Evolutionary conservation across 1,140 invertebrate genomes (phyloP).

Genomic region (Dolichoris vasculosae): DNA sequence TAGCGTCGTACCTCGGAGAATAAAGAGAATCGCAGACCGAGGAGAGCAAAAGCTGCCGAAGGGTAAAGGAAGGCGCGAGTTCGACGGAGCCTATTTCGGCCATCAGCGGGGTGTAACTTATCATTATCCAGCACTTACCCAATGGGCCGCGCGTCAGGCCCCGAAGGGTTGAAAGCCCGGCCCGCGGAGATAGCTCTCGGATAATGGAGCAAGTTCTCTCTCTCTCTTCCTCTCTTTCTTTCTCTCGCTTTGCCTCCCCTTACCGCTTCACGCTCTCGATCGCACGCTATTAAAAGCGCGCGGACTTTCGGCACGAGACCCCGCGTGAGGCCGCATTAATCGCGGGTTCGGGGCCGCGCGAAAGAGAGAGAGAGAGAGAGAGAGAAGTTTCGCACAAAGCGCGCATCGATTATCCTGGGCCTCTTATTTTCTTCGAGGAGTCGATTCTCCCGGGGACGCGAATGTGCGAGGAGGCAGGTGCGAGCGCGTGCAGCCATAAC

Average conservation of each 20-base stretch:
- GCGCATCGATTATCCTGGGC: not conserved
- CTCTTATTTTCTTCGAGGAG: not conserved
- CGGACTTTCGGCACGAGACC: conserved; percentile 5
- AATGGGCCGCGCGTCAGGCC: conserved; percentile 60
- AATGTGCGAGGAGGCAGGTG: not conserved
- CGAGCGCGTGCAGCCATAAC: not conserved
- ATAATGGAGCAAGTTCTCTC: conserved; percentile 18
- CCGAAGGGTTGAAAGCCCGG: conserved; percentile 37
- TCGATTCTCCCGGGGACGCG: not conserved
- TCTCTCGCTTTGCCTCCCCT: not conserved
- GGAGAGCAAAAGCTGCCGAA: conserved; percentile 51
- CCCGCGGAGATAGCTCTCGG: not conserved
- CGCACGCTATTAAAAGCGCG: conserved; percentile 10
- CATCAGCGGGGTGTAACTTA: conserved; percentile 73
- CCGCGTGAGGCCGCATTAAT: not conserved
- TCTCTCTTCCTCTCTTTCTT: no score
- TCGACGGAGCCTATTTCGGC: conserved; percentile 56
- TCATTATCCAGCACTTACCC: conserved; percentile 75
- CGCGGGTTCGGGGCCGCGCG: not conserved
- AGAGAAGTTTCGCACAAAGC: not conserved
- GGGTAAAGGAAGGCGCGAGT: conserved; percentile 56
- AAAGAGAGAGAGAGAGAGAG: no score
- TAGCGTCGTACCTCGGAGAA: not conserved
- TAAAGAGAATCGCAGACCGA: not conserved
- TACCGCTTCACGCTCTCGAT: not conserved